Conservation (phyloP, 2,888 invertebrate species). For the Allacma fusca region DNA sequence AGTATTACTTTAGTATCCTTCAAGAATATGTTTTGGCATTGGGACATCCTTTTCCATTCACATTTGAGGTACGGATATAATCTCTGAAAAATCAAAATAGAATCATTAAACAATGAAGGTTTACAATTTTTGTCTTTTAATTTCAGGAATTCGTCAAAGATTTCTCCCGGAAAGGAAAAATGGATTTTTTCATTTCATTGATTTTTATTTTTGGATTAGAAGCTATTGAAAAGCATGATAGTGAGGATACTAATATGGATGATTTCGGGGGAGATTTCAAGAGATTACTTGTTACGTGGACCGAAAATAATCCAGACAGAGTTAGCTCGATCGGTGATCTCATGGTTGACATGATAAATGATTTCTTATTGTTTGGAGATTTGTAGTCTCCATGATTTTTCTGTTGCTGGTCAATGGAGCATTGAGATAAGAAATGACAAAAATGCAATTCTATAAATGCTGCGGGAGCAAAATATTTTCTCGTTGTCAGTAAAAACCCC, state of each 20-base stretch:
- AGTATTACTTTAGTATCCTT: conserved; percentile 45
- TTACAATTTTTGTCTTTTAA: no score
- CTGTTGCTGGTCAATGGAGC: no score
- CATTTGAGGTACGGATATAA: background rate
- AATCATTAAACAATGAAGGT: no score
- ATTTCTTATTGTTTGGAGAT: background rate
- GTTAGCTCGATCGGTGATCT: background rate
- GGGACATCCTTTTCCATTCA: conserved; percentile 6
- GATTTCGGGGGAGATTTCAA: conserved; percentile 1
- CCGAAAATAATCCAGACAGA: background rate
- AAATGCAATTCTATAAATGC: no score
- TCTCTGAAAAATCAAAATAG: no score
- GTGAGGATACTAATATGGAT: background rate
- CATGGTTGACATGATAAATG: conserved; percentile 17
- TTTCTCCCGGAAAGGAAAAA: conserved; percentile 8
- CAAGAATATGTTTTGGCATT: conserved; percentile 5
- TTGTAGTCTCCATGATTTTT: background rate
- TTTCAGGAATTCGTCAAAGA: background rate
- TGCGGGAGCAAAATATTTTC: no score
- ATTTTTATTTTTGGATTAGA: background rate
- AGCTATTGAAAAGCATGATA: conserved; percentile 3
- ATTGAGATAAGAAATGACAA: no score
- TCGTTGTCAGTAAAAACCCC: no score
- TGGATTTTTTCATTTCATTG: background rate
- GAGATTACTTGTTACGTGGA: background rate